phyloP scores from a whole-genome alignment of 30 jellyfish, hydroid and myxozoan species.

The Pseudorhiza aurosa region DNA sequence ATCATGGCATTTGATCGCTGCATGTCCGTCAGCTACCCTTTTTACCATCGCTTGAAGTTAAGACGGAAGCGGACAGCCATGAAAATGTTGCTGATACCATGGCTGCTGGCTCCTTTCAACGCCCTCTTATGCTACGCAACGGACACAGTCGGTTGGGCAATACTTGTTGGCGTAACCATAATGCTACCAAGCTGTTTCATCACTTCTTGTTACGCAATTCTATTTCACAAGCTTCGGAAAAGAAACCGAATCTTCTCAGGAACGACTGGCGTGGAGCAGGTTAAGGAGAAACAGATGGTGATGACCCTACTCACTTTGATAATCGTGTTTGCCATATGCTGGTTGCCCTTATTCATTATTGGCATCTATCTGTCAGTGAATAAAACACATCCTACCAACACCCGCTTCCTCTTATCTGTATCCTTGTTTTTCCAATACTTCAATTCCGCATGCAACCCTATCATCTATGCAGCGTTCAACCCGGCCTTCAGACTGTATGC shows the following conservation, averaged over 20 bases:
- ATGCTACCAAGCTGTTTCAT: background rate
- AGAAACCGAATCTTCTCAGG: background rate
- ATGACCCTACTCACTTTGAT: background rate
- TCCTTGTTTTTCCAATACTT: background rate
- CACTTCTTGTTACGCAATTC: background rate
- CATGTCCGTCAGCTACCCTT: background rate
- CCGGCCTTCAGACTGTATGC: background rate
- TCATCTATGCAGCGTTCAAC: constrained; percentile 15
- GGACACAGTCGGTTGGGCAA: background rate
- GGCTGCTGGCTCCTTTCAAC: background rate
- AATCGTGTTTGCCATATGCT: background rate
- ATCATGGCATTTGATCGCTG: background rate
- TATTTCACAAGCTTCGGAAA: background rate
- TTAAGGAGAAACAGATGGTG: background rate
- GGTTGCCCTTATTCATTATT: background rate
- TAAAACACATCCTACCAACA: background rate
- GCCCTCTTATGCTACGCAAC: background rate
- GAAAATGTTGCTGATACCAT: background rate
- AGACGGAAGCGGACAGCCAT: background rate
- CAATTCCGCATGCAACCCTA: constrained; percentile 39
- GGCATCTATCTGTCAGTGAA: background rate
- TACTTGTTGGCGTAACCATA: background rate
- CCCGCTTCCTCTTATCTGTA: background rate
- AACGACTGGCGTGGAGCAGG: background rate
- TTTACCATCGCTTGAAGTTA: background rate